Evolutionary conservation across 2,888 invertebrate species (phyloP).

Genomic region (Julus scandinavius): DNA sequence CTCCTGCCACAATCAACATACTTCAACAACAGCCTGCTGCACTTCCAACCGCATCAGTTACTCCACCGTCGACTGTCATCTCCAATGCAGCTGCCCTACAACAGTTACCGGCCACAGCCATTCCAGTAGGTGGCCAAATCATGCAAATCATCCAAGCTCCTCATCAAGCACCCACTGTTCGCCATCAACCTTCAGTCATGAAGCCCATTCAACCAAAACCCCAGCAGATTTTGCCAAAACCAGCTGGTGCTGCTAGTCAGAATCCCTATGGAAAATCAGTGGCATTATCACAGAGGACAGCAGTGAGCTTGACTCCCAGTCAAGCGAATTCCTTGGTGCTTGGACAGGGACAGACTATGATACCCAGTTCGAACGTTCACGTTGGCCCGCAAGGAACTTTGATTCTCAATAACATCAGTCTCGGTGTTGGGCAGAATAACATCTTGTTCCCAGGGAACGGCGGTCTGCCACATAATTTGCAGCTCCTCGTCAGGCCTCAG

Average conservation of each 20-base stretch:
- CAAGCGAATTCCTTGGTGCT: slow-evolving; percentile 56
- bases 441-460: slow-evolving; percentile 56
- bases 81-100: slow-evolving; percentile 57
- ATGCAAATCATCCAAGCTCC: slow-evolving; percentile 59
- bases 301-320: slow-evolving; percentile 55
- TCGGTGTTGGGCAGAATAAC: slow-evolving; percentile 57
- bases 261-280: slow-evolving; percentile 53
- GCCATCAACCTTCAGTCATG: slow-evolving; percentile 69
- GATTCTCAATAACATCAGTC: slow-evolving; percentile 57
- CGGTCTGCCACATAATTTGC: slow-evolving; percentile 57
- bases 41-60: slow-evolving; percentile 67
- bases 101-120: slow-evolving; percentile 53
- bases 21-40: slow-evolving; percentile 63
- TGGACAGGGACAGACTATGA: slow-evolving; percentile 56
- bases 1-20: slow-evolving; percentile 55
- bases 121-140: slow-evolving; percentile 58
- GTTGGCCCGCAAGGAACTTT: slow-evolving; percentile 55
- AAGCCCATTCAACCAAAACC: slow-evolving; percentile 70
- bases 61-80: slow-evolving; percentile 65
- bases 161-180: slow-evolving; percentile 60
- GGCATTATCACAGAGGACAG: slow-evolving; percentile 54
- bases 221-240: slow-evolving; percentile 63
- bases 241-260: slow-evolving; percentile 58
- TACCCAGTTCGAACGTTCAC: slow-evolving; percentile 55
- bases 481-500: slow-evolving; percentile 57